Percentiles rank a stretch among this genome's conserved stretches.
phyloP scores from a whole-genome alignment of 2,888 invertebrate genomes.

The Drosophila robusta region DNA sequence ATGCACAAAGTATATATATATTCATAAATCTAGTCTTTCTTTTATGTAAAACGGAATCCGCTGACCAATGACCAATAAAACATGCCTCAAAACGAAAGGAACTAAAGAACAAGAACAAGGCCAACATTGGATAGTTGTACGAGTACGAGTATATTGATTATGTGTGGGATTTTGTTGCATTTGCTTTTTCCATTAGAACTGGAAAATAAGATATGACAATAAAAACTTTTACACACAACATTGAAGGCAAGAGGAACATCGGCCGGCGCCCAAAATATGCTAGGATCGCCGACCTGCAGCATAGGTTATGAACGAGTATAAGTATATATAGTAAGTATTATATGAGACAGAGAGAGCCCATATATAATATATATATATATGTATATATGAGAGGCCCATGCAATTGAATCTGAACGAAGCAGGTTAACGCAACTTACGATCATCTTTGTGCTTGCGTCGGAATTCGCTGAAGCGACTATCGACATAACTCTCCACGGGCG shows the following conservation, averaged over 20 bases:
- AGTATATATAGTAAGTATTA: conserved; percentile 16
- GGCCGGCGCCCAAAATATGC: conserved; percentile 54
- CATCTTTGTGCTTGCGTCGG: conserved; percentile 88
- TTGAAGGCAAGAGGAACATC: conserved; percentile 76
- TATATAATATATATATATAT: conserved; percentile 13
- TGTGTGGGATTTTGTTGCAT: conserved; percentile 57
- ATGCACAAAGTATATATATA: conserved; percentile 65
- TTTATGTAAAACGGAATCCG: conserved; percentile 53
- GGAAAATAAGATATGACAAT: conserved; percentile 74
- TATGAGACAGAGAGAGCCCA: conserved; percentile 19
- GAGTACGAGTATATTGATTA: conserved; percentile 37
- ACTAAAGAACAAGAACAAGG: conserved; percentile 66
- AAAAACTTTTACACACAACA: conserved; percentile 80
- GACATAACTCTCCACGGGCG: conserved; percentile 82
- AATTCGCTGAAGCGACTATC: conserved; percentile 86
- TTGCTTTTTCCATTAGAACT: conserved; percentile 77
- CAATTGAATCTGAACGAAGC: conserved; percentile 27
- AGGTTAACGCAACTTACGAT: conserved; percentile 86
- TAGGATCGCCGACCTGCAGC: conserved; percentile 52
- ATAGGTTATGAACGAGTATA: conserved; percentile 34
- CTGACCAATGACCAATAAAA: conserved; percentile 64
- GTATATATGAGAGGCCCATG: conserved; percentile 45
- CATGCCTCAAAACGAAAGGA: conserved; percentile 80
- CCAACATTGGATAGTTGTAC: conserved; percentile 55
- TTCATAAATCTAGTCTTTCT: neutral